Conservation (phyloP, 2,888 invertebrate species). For the Unio delphinus region DNA sequence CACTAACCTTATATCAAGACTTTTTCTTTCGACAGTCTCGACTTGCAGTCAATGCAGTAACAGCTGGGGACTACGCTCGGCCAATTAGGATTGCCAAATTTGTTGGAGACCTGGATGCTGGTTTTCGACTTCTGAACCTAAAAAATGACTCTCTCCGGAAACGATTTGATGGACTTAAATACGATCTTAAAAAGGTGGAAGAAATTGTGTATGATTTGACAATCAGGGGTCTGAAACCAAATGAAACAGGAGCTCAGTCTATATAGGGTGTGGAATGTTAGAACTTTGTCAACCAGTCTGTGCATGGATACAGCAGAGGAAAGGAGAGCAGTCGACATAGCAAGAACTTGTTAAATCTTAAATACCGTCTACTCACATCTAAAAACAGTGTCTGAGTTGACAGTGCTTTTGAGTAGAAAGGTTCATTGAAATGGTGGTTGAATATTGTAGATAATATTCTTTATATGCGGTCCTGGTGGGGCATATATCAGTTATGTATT, state of each 20-base stretch:
- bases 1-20: not conserved
- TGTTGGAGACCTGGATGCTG: conserved; percentile 88
- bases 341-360: too few species aligned
- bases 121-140: conserved; percentile 89
- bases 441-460: too few species aligned
- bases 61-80: conserved; percentile 84
- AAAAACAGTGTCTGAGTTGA: too few species aligned
- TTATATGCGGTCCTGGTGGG: too few species aligned
- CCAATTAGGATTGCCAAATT: conserved; percentile 89
- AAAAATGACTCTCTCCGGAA: conserved; percentile 94
- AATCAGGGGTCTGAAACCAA: conserved; percentile 63
- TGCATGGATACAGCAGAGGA: too few species aligned
- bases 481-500: too few species aligned
- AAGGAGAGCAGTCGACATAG: too few species aligned
- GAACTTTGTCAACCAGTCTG: too few species aligned
- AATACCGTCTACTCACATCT: too few species aligned
- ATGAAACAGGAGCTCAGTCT: conserved; percentile 6
- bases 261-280: too few species aligned
- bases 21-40: conserved; percentile 64
- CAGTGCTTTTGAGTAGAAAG: too few species aligned
- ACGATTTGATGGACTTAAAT: conserved; percentile 79
- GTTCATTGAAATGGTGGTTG: too few species aligned
- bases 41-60: conserved; percentile 71
- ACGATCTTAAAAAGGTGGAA: conserved; percentile 94
- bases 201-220: conserved; percentile 70